Conservation (phyloP, 2,797 vertebrate species). For the Accipiter fasciatus region DNA sequence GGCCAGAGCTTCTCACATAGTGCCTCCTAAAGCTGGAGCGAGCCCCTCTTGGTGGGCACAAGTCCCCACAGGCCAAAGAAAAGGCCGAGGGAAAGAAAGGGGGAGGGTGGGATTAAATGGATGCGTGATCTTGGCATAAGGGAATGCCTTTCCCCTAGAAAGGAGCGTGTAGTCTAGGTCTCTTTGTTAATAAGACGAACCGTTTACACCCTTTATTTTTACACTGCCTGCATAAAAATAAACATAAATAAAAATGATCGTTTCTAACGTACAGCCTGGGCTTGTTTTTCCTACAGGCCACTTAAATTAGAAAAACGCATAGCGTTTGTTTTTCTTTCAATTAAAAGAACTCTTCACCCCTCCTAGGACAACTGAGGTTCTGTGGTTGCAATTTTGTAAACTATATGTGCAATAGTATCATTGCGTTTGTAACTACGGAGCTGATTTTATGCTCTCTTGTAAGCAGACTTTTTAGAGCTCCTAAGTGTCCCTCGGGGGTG, state of each 20-base stretch:
- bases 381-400: constrained; percentile 8
- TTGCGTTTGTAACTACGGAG: not conserved
- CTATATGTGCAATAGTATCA: not conserved
- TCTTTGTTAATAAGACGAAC: constrained; percentile 34
- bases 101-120: constrained; percentile 18
- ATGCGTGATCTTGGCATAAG: not conserved
- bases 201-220: not conserved
- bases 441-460: not conserved
- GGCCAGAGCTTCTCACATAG: constrained; percentile 63
- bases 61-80: constrained; percentile 24
- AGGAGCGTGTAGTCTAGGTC: not conserved
- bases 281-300: not conserved
- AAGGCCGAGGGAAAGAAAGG: constrained; percentile 4
- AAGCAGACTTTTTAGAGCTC: not conserved
- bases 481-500: not conserved
- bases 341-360: not conserved
- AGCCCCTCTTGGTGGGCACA: constrained; percentile 37
- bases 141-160: constrained; percentile 6
- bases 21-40: constrained; percentile 43
- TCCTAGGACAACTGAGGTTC: not conserved
- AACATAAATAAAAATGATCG: not conserved
- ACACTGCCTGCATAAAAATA: not conserved
- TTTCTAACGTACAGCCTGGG: not conserved
- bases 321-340: not conserved
- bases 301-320: not conserved